Base-by-base conservation (phyloP, 2,797 vertebrate genomes). In the Aldrovandia affinis region DNA sequence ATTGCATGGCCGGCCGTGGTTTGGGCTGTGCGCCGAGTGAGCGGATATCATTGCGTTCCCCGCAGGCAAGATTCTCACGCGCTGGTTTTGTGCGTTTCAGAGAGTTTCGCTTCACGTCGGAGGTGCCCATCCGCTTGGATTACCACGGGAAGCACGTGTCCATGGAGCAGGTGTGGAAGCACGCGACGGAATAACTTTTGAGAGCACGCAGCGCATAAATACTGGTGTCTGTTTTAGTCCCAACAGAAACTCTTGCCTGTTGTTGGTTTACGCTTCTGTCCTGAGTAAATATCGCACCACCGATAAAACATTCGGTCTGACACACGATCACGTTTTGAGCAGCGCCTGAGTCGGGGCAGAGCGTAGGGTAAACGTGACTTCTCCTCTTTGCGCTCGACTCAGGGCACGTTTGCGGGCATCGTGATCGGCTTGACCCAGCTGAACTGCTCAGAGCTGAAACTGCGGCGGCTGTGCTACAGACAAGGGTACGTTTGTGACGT, bases 121-220 rank as follows among this genome's bases (percentile, higher is more conserved):
- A 99, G 92, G 98, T 99, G 92, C 98, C 98, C 0, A 98, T 99
- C 89, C 96, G 98, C 1, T 93, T 99, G 85, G 98, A 99, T 93
- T 99, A 99, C 89, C 98, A 99, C 0, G 98, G 98, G 80, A 99
- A 99, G 88, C 98, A 99, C 0, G 96, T 99, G 12, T 96, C 97
- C 39, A 98, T 99, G 97, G 98, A 99, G 88, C 98, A 99, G 97
- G 98, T 99, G 90, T 52, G 50, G 4, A 12, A 12, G 50, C 50
- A 12, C 50, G 12, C 50, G 12, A 52, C n/a, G 50, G 50, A 12
- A 52, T 52, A 12, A 12, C 4, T 47, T 77, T 0, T 77, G 73
- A 44, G 39, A 1, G 25, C 10, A n/a, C n/a, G n/a, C n/a, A n/a
- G n/a, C n/a, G n/a, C 25, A n/a, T 47, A 77, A 47, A n/a, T n/a